Evolutionary conservation across 1,140 invertebrate species (phyloP).

Genomic region (Dendrolimus kikuchii): DNA sequence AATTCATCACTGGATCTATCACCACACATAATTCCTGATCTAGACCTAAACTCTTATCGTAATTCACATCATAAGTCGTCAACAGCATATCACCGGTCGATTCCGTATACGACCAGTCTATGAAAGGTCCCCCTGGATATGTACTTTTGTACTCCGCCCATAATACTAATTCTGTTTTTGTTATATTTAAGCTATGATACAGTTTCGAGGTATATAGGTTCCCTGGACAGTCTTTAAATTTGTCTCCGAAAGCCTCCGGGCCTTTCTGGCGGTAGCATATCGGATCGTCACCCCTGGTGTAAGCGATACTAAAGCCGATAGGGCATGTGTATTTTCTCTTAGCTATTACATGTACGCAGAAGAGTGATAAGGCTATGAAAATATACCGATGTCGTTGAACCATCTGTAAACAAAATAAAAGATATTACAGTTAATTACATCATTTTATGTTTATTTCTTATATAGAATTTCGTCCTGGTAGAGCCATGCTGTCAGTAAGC

Average conservation of each 20-base stretch:
- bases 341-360: not conserved
- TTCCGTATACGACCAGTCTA: constrained; percentile 46
- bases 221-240: constrained; percentile 44
- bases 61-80: constrained; percentile 27
- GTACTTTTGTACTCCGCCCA: constrained; percentile 58
- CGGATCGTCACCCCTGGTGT: constrained; percentile 17
- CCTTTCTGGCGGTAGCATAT: constrained; percentile 46
- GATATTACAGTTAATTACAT: not conserved
- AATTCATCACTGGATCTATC: constrained; percentile 38
- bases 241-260: constrained; percentile 42
- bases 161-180: constrained; percentile 29
- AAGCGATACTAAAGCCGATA: constrained; percentile 35
- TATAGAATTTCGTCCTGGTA: too few species aligned
- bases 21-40: constrained; percentile 43
- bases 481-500: too few species aligned
- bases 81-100: constrained; percentile 24
- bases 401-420: constrained; percentile 8
- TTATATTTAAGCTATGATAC: constrained; percentile 33
- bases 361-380: too few species aligned
- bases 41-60: constrained; percentile 28
- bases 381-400: constrained; percentile 2
- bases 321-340: constrained; percentile 29
- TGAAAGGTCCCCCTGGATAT: constrained; percentile 56
- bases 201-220: constrained; percentile 45
- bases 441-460: too few species aligned